phyloP scores from a whole-genome alignment of 1,140 invertebrate species.

The Platorchestia sp. region DNA sequence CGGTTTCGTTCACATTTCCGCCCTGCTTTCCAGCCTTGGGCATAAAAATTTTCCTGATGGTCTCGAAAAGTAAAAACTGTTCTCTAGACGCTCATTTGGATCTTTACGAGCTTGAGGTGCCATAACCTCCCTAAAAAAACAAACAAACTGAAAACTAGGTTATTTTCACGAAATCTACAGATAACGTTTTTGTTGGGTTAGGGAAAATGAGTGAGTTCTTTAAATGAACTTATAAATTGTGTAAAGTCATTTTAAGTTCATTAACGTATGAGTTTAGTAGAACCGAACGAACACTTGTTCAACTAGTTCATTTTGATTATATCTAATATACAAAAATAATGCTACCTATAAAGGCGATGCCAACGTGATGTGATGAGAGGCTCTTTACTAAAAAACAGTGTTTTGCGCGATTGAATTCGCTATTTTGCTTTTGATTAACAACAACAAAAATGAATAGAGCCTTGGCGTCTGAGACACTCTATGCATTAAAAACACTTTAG shows the following conservation, averaged over 20 bases:
- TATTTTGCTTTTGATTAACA: too few species aligned
- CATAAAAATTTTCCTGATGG: slow-evolving; percentile 9
- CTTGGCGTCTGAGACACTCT: too few species aligned
- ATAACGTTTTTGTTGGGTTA: not conserved
- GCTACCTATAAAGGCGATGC: too few species aligned
- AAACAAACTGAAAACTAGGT: not conserved
- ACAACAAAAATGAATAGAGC: too few species aligned
- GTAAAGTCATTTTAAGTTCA: not conserved
- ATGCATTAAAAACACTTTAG: too few species aligned
- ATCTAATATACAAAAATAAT: too few species aligned
- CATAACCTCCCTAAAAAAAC: not conserved
- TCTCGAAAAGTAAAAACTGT: not conserved
- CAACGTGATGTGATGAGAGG: too few species aligned
- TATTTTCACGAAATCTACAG: not conserved
- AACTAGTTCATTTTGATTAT: too few species aligned
- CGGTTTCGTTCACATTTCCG: not conserved
- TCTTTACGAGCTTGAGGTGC: not conserved
- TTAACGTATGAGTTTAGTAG: too few species aligned
- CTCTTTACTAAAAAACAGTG: too few species aligned
- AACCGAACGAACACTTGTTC: too few species aligned
- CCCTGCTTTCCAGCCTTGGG: not conserved
- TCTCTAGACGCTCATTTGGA: not conserved
- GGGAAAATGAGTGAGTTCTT: not conserved
- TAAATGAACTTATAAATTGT: not conserved
- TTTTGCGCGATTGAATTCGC: too few species aligned